Evolutionary conservation across 2,113 vertebrate genomes (phyloP), one percentile per base, ranked within the genome.

Genomic region (Spea bombifrons): DNA sequence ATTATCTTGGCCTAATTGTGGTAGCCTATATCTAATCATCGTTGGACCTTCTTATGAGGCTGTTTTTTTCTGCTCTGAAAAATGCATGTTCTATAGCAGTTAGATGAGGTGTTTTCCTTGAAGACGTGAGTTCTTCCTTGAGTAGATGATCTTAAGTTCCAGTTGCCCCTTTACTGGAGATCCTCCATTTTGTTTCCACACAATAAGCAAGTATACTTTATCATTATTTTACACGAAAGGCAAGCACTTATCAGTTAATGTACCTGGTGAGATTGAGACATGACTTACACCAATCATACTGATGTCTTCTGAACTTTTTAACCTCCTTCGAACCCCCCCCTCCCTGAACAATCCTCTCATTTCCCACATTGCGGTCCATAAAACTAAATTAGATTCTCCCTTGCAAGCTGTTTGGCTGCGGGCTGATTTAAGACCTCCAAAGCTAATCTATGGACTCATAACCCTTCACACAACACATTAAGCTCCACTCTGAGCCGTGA

Each of bases 321-420:
- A 8, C 49, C 63, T 30, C 17, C 49, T 66, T 3, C n/a, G 57
- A 61, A 66, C 52, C 30, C 6, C 46, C 13, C 50, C 59, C n/a
- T 3, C n/a, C 30, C 43, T 13, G 30, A 68, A 57, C 13, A 17
- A 75, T 50, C 52, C 53, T 3, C 67, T 50, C 44, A 5, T 16
- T 63, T 49, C 43, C 16, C 50, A 59, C 55, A 67, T 12, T 67
- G 53, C 47, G 17, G 9, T 61, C 53, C 52, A 77, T 77, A 77
- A 77, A 71, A 69, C 46, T 17, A 70, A 77, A 77, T 77, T 70
- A 71, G 67, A 63, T 77, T 77, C 61, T 61, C 53, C 49, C 66
- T 70, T 70, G 70, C 49, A 55, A 75, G 75, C 53, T 63, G 7
- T 69, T 77, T 49, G 1, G 46, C 75, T 77, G 66, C 53, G 5